Evolutionary conservation across 2,113 vertebrate genomes (phyloP), one percentile per base, ranked within the genome.

Genomic region (Caranx ignobilis): DNA sequence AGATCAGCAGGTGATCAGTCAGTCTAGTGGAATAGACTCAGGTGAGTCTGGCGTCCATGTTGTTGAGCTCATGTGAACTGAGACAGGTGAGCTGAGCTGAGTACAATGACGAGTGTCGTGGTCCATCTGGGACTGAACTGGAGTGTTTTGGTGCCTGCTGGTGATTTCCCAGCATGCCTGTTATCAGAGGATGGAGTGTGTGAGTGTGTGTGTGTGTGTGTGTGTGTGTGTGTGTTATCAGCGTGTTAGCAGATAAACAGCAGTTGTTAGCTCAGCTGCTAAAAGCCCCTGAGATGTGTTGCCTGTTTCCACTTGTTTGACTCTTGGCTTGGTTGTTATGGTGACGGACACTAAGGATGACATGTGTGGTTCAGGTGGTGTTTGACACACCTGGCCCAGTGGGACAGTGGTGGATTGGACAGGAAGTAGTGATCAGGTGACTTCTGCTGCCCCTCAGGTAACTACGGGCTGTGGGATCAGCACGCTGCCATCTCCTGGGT

Each of bases 401-500:
- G 26, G 26, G 26, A 26, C 26, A 26, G 26, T 26, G 26, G 26
- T 26, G 59, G 19, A 5, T 37, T 1, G 8, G 37, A 37, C 59
- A 52, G 34, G 57, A 70, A 52, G 11, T 41, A 11, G 2, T 48
- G 2, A 66, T 16, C 48, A 61, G 35, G 19, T 73, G 56, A n/a
- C 16, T 2, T 41, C 0, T 34, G 12, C 19, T 2, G 2, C 16
- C 21, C 67, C 4, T 32, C 80, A 93, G 92, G 96, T 52, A 98
- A 98, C 91, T 93, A 90, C 1, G 90, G 88, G 1, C 83, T 93
- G 50, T 93, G 92, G 92, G 92, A 93, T 21, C 92, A 93, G 93
- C 96, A 97, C 48, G 96, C 96, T 81, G 97, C 96, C 84, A 96
- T 97, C 6, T 89, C 95, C 2, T 98, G 97, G 97, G 96, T 97